These are phyloP conservation scores for Peromyscus polionotus DNA, from an alignment of 2,113 vertebrate genomes.

Conservation along the genomic window DNA sequence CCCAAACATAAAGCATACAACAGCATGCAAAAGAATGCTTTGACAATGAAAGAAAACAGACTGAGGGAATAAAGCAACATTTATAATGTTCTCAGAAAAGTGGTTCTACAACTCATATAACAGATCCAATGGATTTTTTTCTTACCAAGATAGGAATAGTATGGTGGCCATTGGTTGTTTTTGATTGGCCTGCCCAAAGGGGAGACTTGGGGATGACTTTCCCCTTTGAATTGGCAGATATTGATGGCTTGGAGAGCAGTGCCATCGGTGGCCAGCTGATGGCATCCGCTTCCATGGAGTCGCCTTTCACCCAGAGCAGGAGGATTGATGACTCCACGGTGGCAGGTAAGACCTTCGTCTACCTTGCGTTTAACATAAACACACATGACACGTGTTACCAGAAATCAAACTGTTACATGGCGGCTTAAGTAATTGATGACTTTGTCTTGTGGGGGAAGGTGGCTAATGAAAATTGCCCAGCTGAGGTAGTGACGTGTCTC, in stretches of 20 bases:
- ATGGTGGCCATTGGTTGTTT: not conserved
- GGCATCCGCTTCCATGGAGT: constrained; percentile 90
- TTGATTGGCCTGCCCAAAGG: not conserved
- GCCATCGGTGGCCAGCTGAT: constrained; percentile 96
- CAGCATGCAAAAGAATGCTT: not conserved
- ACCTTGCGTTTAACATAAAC: not conserved
- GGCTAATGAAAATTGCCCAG: not conserved
- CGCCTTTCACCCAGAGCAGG: constrained; percentile 90
- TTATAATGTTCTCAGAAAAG: not conserved
- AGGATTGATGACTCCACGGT: constrained; percentile 89
- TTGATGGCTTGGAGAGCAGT: constrained; percentile 97
- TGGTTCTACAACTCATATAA: not conserved
- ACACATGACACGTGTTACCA: not conserved
- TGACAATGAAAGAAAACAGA: not conserved
- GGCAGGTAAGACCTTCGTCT: constrained; percentile 90
- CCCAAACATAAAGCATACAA: constrained; percentile 8
- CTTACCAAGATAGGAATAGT: not conserved
- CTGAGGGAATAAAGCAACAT: not conserved
- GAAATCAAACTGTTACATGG: not conserved
- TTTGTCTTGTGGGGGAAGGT: not conserved
- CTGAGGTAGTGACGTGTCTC: not conserved
- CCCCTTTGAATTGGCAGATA: constrained; percentile 88
- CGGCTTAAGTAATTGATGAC: not conserved
- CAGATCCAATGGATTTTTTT: not conserved
- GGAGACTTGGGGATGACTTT: not conserved